Evolutionary conservation across 1,140 invertebrate genomes (phyloP).

Genomic region (Drosophila lacteicornis): DNA sequence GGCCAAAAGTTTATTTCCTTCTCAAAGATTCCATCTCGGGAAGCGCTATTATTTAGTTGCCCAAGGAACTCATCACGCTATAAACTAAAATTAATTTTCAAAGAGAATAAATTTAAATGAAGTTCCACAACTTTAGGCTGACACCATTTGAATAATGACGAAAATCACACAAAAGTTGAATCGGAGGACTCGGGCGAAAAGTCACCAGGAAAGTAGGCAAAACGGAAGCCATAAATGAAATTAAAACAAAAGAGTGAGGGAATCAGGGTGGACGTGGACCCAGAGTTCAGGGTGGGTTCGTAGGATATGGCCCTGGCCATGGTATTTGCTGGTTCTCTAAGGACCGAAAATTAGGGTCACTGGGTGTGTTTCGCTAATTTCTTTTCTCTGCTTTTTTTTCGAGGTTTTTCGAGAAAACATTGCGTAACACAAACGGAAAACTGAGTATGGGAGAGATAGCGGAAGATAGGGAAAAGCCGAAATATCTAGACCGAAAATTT

Average conservation of each 20-base stretch:
- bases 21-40: neutral
- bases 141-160: constrained; percentile 46
- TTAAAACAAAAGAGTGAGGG: constrained; percentile 71
- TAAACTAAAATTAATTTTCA: constrained; percentile 36
- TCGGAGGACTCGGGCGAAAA: constrained; percentile 51
- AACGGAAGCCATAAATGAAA: constrained; percentile 83
- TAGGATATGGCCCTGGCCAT: constrained; percentile 47
- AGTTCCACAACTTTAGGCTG: constrained; percentile 36
- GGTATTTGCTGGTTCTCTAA: constrained; percentile 70
- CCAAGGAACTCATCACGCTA: constrained; percentile 15
- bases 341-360: constrained; percentile 82
- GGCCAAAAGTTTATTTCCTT: neutral
- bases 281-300: constrained; percentile 39
- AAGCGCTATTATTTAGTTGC: neutral
- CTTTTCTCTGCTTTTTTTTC: constrained; percentile 11
- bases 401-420: constrained; percentile 42
- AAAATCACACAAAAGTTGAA: constrained; percentile 50
- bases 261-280: constrained; percentile 24
- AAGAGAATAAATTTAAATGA: constrained; percentile 43
- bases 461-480: constrained; percentile 53
- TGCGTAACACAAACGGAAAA: constrained; percentile 54
- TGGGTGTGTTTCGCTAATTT: constrained; percentile 68
- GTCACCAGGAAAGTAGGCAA: constrained; percentile 65
- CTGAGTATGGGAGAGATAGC: constrained; percentile 18
- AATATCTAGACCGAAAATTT: constrained; percentile 71